phyloP scores from a whole-genome alignment of 2,797 vertebrate species.

The Sebastes taczanowskii region DNA sequence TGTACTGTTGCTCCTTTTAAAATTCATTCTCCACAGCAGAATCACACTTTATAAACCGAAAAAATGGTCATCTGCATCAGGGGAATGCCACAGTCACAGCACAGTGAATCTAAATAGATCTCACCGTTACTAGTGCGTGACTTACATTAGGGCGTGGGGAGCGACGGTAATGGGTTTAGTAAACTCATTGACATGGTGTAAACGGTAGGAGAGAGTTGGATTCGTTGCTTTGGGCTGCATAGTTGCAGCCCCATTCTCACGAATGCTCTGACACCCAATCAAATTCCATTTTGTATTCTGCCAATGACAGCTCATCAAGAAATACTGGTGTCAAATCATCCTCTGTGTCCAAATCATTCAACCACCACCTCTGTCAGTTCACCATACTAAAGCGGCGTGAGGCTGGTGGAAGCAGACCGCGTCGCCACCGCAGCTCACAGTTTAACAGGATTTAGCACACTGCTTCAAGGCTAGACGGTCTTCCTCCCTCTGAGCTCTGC shows the following conservation, averaged over 20 bases:
- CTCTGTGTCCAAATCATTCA: conserved; percentile 45
- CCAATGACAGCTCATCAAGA: conserved; percentile 60
- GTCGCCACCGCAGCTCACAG: conserved; percentile 39
- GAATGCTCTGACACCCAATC: conserved; percentile 49
- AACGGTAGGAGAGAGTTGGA: conserved; percentile 32
- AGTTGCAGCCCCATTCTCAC: conserved; percentile 9
- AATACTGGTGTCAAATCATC: conserved; percentile 51
- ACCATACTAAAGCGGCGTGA: conserved; percentile 25
- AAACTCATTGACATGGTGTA: conserved; percentile 55
- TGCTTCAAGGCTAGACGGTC: conserved; percentile 29
- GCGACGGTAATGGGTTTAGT: conserved; percentile 59
- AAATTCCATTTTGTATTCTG: conserved; percentile 56
- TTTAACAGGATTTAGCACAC: conserved; percentile 67
- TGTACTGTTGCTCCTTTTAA: neutral
- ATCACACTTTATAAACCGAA: neutral
- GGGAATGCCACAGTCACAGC: neutral
- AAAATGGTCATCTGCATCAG: conserved; percentile 8
- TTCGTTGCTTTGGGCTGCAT: conserved; percentile 21
- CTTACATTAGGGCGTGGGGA: conserved; percentile 28
- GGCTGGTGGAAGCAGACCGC: conserved; percentile 47
- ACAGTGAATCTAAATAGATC: conserved; percentile 36
- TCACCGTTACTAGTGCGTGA: conserved; percentile 29
- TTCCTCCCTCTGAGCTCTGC: conserved; percentile 22
- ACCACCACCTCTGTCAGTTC: conserved; percentile 38
- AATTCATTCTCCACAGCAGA: conserved; percentile 12